Evolutionary conservation across 2,113 vertebrate genomes (phyloP), one percentile per base, ranked within the genome.

Genomic region (Malurus melanocephalus): DNA sequence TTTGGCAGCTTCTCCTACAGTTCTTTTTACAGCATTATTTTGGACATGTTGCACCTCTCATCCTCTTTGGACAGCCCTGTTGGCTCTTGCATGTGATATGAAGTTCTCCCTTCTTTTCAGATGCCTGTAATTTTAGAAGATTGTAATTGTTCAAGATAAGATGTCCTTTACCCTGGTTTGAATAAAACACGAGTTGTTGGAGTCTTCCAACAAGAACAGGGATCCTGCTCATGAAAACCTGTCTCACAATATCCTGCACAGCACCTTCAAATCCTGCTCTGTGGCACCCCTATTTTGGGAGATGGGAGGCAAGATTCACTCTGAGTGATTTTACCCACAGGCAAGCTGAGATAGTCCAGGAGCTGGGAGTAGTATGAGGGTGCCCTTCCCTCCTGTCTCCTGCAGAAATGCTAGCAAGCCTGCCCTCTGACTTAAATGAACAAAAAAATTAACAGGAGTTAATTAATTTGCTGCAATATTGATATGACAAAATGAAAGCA

Each of bases 401-500:
- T 45, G 26, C 46, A 75, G 88, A 61, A 94, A 88, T 40, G 26
- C 53, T 30, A 49, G 66, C 33, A 62, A 87, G 46, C 27, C 60
- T 89, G 83, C 55, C 61, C 83, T 90, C 49, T 15, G 67, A 81
- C 80, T 79, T 30, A 80, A 83, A 90, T 19, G 53, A 94, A 88
- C 40, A 85, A 82, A 93, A 90, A 85, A 56, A 59, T 24, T 85
- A 93, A 65, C 59, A 62, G 28, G 46, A 90, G 57, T 88, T 91
- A 91, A 94, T 92, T 95, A 92, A 96, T 94, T 95, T 86, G 77
- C 80, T 90, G 83, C 62, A 84, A 65, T 84, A 84, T 73, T 81
- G 86, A 76, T 90, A 94, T 59, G 89, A 90, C 89, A 91, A 88
- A 95, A 94, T 88, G 80, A 95, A 95, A 93, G 83, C 55, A 79